phyloP scores from a whole-genome alignment of 2,113 vertebrate species.

The Perccottus glenii region DNA sequence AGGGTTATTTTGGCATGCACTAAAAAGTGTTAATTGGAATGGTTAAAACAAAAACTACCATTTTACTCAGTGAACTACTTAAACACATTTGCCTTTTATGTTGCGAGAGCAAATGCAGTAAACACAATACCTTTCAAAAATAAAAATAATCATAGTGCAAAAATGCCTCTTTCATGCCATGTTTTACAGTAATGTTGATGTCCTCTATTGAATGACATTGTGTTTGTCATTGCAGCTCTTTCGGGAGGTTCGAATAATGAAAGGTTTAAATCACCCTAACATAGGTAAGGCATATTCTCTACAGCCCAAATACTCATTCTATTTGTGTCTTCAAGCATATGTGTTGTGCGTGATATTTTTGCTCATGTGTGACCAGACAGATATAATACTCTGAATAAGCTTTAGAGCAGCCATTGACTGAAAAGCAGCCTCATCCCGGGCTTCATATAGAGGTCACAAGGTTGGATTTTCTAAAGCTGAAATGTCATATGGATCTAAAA shows the following conservation, averaged over 20 bases:
- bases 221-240: conserved; percentile 82
- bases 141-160: neutral
- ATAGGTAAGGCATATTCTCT: conserved; percentile 82
- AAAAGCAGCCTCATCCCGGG: conserved; percentile 7
- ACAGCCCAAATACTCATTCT: neutral
- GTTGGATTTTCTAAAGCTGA: conserved; percentile 56
- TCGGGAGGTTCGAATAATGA: conserved; percentile 94
- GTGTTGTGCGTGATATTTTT: conserved; percentile 12
- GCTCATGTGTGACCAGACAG: conserved; percentile 33
- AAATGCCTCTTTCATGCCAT: neutral
- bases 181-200: neutral
- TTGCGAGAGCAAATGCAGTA: too few species aligned
- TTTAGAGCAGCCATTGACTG: conserved; percentile 20
- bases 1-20: too few species aligned
- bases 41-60: too few species aligned
- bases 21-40: too few species aligned
- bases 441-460: conserved; percentile 48
- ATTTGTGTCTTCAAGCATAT: conserved; percentile 1
- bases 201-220: conserved; percentile 9
- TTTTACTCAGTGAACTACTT: too few species aligned
- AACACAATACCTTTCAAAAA: neutral
- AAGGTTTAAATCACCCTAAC: conserved; percentile 92
- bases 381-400: conserved; percentile 36
- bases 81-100: too few species aligned
- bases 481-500: conserved; percentile 48